Percentiles rank a stretch among this genome's conserved stretches.
Evolutionary conservation across 1,140 invertebrate species (phyloP).

Genomic region (Drosophila biarmipes): DNA sequence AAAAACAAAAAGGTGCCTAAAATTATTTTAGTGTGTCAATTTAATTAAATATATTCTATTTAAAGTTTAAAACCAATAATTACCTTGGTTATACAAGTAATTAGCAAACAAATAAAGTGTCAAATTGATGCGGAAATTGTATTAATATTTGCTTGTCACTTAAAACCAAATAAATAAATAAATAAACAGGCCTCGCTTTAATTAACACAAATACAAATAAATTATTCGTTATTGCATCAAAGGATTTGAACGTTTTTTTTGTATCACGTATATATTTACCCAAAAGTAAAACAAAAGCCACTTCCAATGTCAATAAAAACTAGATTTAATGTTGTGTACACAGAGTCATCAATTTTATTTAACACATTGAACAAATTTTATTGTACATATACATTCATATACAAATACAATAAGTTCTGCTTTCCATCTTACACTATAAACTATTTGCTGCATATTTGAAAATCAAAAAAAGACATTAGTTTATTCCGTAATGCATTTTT

Average conservation of each 20-base stretch:
- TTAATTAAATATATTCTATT: not conserved
- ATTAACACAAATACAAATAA: not conserved
- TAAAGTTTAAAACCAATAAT: not conserved
- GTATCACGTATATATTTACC: not conserved
- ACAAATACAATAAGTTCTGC: slow-evolving; percentile 56
- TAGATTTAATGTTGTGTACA: slow-evolving; percentile 35
- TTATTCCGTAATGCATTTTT: slow-evolving; percentile 1
- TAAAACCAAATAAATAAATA: too few relatives aligned
- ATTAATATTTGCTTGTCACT: not conserved
- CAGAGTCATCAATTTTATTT: slow-evolving; percentile 58
- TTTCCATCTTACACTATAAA: slow-evolving; percentile 35
- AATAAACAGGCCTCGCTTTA: not conserved
- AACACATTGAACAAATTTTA: slow-evolving; percentile 69
- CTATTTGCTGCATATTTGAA: slow-evolving; percentile 24
- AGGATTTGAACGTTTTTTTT: not conserved
- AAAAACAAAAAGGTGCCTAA: not conserved
- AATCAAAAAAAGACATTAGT: slow-evolving; percentile 1
- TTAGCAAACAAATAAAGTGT: slow-evolving; percentile 1
- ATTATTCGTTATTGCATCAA: not conserved
- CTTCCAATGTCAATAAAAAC: not conserved
- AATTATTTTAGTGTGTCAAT: not conserved
- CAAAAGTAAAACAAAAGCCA: not conserved
- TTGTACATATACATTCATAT: slow-evolving; percentile 67
- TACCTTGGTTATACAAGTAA: not conserved
- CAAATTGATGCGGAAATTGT: not conserved